Percentiles rank a stretch among this genome's conserved stretches.
phyloP scores from a whole-genome alignment of 2,113 vertebrate species.

The Opisthocomus hoazin region DNA sequence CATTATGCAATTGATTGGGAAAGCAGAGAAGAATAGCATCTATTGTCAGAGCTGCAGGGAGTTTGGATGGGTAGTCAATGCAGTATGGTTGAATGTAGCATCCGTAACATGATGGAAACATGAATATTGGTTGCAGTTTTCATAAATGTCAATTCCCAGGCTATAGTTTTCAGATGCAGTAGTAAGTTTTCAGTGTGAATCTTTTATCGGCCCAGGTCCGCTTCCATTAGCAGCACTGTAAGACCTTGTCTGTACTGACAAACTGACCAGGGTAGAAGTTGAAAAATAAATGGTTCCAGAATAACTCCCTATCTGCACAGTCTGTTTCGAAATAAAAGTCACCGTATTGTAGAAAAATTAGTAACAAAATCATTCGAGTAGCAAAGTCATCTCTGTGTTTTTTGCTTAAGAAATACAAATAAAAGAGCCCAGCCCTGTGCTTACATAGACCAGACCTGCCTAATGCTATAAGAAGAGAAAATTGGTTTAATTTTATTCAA shows the following conservation, averaged over 20 bases:
- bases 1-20: neutral
- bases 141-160: neutral
- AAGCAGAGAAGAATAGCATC: neutral
- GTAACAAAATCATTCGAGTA: neutral
- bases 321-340: neutral
- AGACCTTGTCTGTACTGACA: neutral
- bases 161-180: neutral
- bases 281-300: neutral
- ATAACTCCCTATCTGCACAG: neutral
- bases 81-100: neutral
- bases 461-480: constrained; percentile 4
- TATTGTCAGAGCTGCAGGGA: neutral
- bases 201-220: neutral
- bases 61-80: neutral
- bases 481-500: constrained; percentile 14
- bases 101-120: neutral
- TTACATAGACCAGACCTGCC: neutral
- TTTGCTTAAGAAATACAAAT: neutral
- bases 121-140: neutral
- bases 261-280: neutral
- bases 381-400: neutral
- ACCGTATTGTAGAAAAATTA: neutral
- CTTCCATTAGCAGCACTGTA: neutral
- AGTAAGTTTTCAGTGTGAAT: neutral
- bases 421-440: neutral